phyloP scores from a whole-genome alignment of 2,797 vertebrate species.

The Lycodopsis pacificus region DNA sequence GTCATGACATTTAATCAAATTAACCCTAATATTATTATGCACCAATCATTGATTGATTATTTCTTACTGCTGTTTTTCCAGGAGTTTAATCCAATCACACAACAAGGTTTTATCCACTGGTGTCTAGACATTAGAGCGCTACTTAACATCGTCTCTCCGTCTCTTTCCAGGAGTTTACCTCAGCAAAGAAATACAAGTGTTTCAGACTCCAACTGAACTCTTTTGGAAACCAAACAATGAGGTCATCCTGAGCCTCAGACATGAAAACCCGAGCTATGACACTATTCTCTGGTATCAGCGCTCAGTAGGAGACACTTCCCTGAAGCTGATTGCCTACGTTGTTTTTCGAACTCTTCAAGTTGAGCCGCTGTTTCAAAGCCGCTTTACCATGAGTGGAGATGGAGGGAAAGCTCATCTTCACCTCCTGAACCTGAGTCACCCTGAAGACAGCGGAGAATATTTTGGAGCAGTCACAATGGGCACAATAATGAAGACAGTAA shows the following conservation, averaged over 20 bases:
- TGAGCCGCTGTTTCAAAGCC: constrained; percentile 15
- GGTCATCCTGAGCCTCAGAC: constrained; percentile 54
- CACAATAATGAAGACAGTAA: constrained; percentile 46
- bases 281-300: constrained; percentile 74
- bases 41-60: background rate
- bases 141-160: background rate
- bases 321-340: constrained; percentile 59
- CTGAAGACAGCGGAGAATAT: constrained; percentile 65
- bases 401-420: constrained; percentile 62
- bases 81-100: background rate
- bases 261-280: constrained; percentile 56
- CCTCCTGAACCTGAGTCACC: constrained; percentile 37
- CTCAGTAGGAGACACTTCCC: constrained; percentile 34
- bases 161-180: constrained; percentile 49
- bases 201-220: constrained; percentile 47
- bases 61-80: background rate
- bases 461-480: constrained; percentile 66
- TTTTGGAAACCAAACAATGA: background rate
- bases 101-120: background rate
- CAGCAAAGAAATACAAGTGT: constrained; percentile 41
- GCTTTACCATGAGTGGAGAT: constrained; percentile 68
- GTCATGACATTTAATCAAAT: background rate
- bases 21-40: background rate
- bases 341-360: background rate
- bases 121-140: background rate